Evolutionary conservation across 2,888 invertebrate genomes (phyloP), one percentile per base, ranked within the genome.

Genomic region (Esperia sulphurella): DNA sequence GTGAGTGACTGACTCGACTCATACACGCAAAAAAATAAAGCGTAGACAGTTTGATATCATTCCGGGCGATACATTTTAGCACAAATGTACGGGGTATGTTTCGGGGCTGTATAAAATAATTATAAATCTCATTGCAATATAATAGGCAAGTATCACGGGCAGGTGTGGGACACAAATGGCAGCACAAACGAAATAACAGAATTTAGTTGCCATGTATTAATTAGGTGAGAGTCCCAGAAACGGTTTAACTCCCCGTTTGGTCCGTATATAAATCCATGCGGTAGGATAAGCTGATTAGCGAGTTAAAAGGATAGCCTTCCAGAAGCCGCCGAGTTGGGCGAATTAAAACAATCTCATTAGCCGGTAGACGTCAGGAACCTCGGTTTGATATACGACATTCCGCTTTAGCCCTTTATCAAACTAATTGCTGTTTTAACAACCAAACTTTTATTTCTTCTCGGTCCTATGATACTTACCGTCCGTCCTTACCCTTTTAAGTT

Each of bases 321-420:
- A n/a, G 35, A 35, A 35, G n/a, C 35, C 10, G 57, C 53, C 59
- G 65, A 71, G 69, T 75, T 38, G 35, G 61, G 63, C 67, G 71
- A 79, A 81, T 79, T 79, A 77, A 75, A 78, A 79, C 77, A 76
- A 79, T 79, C 74, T 74, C 76, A 74, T 77, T 79, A 75, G 66
- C 68, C 61, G 59, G 53, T n/a, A 59, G 61, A 70, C 64, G 71
- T 66, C 70, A 68, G 65, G 61, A 64, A 58, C 59, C 62, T 56
- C 51, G 55, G 66, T 69, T 67, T 71, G 63, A 64, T 63, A 69
- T 61, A 60, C 58, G 59, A 59, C 56, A 57, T 58, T 50, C 51
- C 49, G 43, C 52, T 44, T 48, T 49, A 57, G 38, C 48, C 56
- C 55, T 53, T 52, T 59, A 58, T 58, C 55, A 61, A 61, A 49